A percentile compares a stretch with the other conserved stretches of the same genome.
phyloP scores from a whole-genome alignment of 2,113 vertebrate genomes.

The Diphyllodes magnificus region DNA sequence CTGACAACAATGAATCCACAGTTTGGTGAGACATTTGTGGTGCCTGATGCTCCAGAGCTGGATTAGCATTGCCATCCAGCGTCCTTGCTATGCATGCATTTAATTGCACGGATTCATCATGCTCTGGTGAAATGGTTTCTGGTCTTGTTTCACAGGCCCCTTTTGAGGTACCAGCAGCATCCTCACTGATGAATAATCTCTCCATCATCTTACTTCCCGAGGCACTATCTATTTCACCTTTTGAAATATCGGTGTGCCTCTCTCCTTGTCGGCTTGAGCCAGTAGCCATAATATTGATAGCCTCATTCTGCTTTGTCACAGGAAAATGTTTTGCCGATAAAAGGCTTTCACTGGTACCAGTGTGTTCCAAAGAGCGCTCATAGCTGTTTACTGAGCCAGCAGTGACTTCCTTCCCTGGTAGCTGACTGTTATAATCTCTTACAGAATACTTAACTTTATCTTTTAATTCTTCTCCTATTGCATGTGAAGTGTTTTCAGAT shows the following conservation, averaged over 20 bases:
- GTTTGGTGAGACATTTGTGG: background rate
- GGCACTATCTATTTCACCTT: background rate
- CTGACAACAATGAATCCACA: slow-evolving; percentile 13
- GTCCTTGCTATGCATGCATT: background rate
- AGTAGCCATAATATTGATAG: background rate
- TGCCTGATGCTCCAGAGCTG: background rate
- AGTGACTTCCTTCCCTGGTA: slow-evolving; percentile 3
- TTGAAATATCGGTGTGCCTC: background rate
- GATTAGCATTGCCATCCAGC: slow-evolving; percentile 70
- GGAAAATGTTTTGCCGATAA: background rate
- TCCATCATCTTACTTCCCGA: background rate
- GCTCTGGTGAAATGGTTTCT: background rate
- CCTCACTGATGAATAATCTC: slow-evolving; percentile 35
- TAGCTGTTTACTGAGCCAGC: slow-evolving; percentile 14
- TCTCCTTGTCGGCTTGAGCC: background rate
- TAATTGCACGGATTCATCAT: slow-evolving; percentile 29
- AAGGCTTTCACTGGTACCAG: background rate
- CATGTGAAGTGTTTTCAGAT: slow-evolving; percentile 42
- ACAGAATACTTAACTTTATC: slow-evolving; percentile 9
- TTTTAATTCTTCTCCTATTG: slow-evolving; percentile 40
- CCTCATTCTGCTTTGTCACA: slow-evolving; percentile 21
- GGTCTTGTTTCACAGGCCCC: background rate
- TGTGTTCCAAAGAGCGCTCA: background rate
- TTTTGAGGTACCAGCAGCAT: background rate
- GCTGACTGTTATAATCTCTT: slow-evolving; percentile 12